Base-by-base conservation (phyloP, 1,140 invertebrate genomes). In the Pogonomyrmex barbatus region DNA sequence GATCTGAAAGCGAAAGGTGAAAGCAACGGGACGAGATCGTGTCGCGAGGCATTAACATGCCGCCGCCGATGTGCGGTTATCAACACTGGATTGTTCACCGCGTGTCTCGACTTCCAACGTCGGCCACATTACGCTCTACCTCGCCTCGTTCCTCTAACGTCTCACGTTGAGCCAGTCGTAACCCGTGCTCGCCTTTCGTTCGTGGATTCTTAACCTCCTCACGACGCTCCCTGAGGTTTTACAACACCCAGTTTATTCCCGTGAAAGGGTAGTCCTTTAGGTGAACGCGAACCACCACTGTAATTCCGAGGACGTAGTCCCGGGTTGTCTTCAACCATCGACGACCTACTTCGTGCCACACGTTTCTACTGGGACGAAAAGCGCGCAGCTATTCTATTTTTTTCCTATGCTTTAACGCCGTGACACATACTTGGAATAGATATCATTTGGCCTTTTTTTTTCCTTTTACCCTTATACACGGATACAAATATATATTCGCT, bases 51-150 rank as follows among this genome's bases (percentile, higher is more conserved):
- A 92, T 93, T 92, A 93, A 88, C 92, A 92, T 92, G 91, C 92
- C 89, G 88, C 87, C 87, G 88, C 87, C 84, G 87, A 89, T 36
- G 87, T 88, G 90, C 90, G 88, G 92, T 92, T 93, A 92, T 93
- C 88, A 91, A 92, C 92, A 90, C 87, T 88, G 90, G 91, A 93
- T 93, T 93, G 90, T 82, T 91, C 89, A 83, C 88, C 70, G 89
- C 90, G 92, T 93, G 91, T 89, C 68, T 86, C 82, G 92, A 92
- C 92, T 93, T 85, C 81, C 88, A 92, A 93, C 91, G 87, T 91
- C 84, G 84, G 68, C 90, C 76, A 85, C 85, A 83, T 90, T 60
- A 47, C 68, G 52, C 17, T n/a, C 42, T 88, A 9, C 56, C 42
- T 82, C 67, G 70, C 77, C 71, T 87, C 79, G 83, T 67, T 87